Evolutionary conservation across 2,888 invertebrate species (phyloP).

Genomic region (Odontocerum albicorne): DNA sequence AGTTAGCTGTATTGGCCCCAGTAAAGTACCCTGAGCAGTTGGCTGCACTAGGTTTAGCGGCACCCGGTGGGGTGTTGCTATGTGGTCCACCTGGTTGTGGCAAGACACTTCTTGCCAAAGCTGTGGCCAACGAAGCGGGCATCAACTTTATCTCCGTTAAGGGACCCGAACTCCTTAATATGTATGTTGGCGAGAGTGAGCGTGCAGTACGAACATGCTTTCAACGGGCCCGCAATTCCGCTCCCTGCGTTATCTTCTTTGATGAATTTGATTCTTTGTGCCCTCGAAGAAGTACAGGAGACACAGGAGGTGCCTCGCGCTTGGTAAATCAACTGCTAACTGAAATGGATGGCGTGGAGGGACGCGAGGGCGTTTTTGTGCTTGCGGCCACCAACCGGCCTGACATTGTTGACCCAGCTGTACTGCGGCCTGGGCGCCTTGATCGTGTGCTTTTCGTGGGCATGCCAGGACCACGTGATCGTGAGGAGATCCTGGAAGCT

Average conservation of each 20-base stretch:
- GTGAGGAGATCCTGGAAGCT: conserved; percentile 85
- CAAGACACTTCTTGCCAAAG: conserved; percentile 96
- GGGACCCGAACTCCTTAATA: conserved; percentile 96
- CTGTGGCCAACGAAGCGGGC: conserved; percentile 97
- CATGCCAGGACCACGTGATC: conserved; percentile 76
- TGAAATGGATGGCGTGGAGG: conserved; percentile 97
- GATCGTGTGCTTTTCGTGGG: conserved; percentile 91
- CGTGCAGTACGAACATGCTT: conserved; percentile 95
- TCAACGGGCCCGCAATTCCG: conserved; percentile 89
- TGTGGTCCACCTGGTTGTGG: conserved; percentile 98
- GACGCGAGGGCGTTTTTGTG: conserved; percentile 88
- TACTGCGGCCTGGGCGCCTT: conserved; percentile 83
- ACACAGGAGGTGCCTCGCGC: conserved; percentile 72
- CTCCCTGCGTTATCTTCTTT: conserved; percentile 98
- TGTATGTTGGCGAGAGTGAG: conserved; percentile 99
- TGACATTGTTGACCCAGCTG: conserved; percentile 95
- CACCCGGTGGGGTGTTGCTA: conserved; percentile 87
- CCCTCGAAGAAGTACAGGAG: conserved; percentile 80
- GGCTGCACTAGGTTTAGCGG: conserved; percentile 73
- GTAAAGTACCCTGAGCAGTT: conserved; percentile 84
- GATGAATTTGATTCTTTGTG: conserved; percentile 97
- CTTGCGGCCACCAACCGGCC: conserved; percentile 97
- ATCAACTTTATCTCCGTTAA: conserved; percentile 99
- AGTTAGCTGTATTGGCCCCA: conserved; percentile 89
- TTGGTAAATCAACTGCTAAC: conserved; percentile 97